Percentiles rank a stretch among this genome's conserved stretches.
Conservation (phyloP, 2,888 invertebrate genomes). For the Chesias legatella region DNA sequence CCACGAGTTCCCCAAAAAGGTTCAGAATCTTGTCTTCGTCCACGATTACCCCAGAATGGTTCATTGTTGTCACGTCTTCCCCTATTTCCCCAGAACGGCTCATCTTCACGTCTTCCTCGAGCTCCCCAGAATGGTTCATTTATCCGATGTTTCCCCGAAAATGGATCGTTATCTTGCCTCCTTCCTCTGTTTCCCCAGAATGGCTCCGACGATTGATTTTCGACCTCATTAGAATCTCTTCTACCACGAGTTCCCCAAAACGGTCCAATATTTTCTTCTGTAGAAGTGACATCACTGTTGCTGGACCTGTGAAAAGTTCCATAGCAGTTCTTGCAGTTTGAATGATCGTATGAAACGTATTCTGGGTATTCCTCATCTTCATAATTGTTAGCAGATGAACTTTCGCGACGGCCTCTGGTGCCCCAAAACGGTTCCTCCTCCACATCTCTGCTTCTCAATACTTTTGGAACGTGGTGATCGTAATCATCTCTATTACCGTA, state of each 20-base stretch:
- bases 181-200: conserved; percentile 59
- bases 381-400: conserved; percentile 41
- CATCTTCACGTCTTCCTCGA: conserved; percentile 34
- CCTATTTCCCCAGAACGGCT: conserved; percentile 56
- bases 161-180: conserved; percentile 41
- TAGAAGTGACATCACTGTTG: conserved; percentile 21
- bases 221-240: conserved; percentile 25
- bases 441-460: conserved; percentile 33
- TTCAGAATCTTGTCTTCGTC: conserved; percentile 47
- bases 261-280: conserved; percentile 44
- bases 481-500: conserved; percentile 25
- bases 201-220: conserved; percentile 33
- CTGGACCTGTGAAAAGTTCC: conserved; percentile 25
- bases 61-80: conserved; percentile 52
- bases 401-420: conserved; percentile 56
- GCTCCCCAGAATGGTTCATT: conserved; percentile 41
- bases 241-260: conserved; percentile 54
- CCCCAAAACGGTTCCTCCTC: conserved; percentile 66
- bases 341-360: conserved; percentile 7
- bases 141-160: conserved; percentile 46
- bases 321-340: conserved; percentile 38
- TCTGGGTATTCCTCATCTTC: conserved; percentile 33
- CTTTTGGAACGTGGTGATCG: conserved; percentile 29
- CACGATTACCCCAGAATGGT: conserved; percentile 76
- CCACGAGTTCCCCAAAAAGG: conserved; percentile 56